Base-by-base conservation (phyloP, 2,113 vertebrate genomes). In the Salvelinus fontinalis region DNA sequence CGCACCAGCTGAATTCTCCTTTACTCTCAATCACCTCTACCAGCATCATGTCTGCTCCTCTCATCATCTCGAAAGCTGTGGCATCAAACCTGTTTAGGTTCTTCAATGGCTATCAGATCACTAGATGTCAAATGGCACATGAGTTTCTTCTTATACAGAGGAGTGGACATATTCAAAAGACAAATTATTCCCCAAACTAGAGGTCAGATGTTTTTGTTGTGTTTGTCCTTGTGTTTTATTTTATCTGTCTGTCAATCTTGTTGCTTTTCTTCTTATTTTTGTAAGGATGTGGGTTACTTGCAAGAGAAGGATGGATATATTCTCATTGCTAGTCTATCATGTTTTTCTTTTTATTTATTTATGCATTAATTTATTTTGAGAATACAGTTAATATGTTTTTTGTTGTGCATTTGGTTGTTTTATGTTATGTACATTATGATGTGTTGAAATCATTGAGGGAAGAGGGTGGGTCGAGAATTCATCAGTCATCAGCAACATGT, bases 1-100 rank as follows among this genome's bases (percentile, higher is more conserved):
- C 67, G 79, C 84, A 82, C 69, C 84, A 84, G 84, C 84, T 85
- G 4, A 78, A 68, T 34, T 34, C 74, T 62, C 59, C 62, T 27
- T 70, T 59, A 57, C 9, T 65, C 73, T 73, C 14, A 20, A 1
- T 62, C 66, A 26, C 18, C 3, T 64, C 59, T 67, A 39, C 13
- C 67, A 49, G 69, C 54, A 71, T 68, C 48, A 59, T 75, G 39
- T 59, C 24, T 48, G 27, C 64, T 60, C 27, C 66, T 65, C 24
- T 69, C 69, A 77, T 71, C 59, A 57, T 62, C n/a, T 70, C 29
- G 27, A 26, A 74, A 71, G 26, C 12, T 31, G 76, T 22, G 31
- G 70, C 49, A 65, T 34, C 1, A 9, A 11, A 60, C 29, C 24
- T n/a, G 44, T 48, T 24, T 70, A 49, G 16, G 24, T 49, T 48